Evolutionary conservation across 1,140 invertebrate genomes (phyloP).

Genomic region (Sinella curviseta): DNA sequence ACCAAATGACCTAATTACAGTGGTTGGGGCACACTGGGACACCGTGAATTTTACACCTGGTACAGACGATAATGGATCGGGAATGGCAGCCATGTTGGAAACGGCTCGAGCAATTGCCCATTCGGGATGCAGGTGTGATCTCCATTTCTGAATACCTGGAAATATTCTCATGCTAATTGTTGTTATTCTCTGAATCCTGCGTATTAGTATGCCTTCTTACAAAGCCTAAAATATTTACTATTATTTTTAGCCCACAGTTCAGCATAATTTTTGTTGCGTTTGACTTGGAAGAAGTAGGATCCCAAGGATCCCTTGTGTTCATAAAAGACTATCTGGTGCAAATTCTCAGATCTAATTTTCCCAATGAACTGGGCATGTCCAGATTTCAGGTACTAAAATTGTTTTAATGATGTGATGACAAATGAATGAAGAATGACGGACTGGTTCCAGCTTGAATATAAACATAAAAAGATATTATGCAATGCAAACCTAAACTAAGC

Average conservation of each 20-base stretch:
- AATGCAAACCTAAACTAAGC: too few relatives aligned
- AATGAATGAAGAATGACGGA: background rate
- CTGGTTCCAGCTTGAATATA: too few relatives aligned
- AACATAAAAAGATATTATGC: too few relatives aligned
- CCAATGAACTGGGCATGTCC: conserved; percentile 36
- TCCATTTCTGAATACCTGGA: too few relatives aligned
- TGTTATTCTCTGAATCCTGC: too few relatives aligned
- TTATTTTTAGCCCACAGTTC: conserved; percentile 50
- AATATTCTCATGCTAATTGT: too few relatives aligned
- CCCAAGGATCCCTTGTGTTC: conserved; percentile 55
- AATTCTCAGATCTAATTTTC: conserved; percentile 40
- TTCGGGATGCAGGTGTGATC: conserved; percentile 49
- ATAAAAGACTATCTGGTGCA: conserved; percentile 55
- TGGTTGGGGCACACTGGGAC: conserved; percentile 58
- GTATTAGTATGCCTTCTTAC: background rate
- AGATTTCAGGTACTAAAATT: conserved; percentile 48
- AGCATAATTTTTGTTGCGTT: conserved; percentile 57
- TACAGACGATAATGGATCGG: conserved; percentile 58
- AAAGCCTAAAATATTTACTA: conserved; percentile 7
- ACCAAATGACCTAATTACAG: conserved; percentile 52
- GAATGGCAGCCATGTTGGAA: conserved; percentile 56
- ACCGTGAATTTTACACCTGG: conserved; percentile 52
- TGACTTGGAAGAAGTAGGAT: conserved; percentile 56
- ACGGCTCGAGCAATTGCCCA: conserved; percentile 53
- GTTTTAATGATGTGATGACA: too few relatives aligned